These are phyloP conservation scores for Cyprinodon tularosa DNA, from an alignment of 2,113 vertebrate species.

Conservation along the genomic window DNA sequence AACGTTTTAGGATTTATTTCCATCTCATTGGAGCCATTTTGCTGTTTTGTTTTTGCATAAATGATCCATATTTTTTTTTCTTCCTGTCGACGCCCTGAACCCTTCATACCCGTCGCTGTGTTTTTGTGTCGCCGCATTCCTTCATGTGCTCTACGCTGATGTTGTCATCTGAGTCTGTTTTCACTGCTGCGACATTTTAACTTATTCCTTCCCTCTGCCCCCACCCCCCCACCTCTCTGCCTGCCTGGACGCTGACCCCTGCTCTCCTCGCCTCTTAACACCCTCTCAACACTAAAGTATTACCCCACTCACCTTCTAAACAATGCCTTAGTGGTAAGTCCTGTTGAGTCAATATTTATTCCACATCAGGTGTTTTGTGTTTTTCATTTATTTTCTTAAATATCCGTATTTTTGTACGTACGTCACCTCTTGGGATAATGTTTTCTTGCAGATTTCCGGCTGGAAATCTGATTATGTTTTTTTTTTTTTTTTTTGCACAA, in stretches of 20 bases:
- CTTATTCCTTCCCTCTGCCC: constrained; percentile 77
- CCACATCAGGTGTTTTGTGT: constrained; percentile 64
- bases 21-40: too few relatives aligned
- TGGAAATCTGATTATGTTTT: neutral
- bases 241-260: constrained; percentile 79
- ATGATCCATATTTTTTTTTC: neutral
- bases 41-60: neutral
- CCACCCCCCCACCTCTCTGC: constrained; percentile 62
- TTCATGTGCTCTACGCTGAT: constrained; percentile 57
- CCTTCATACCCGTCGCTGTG: neutral
- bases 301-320: constrained; percentile 82
- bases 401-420: constrained; percentile 18
- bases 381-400: constrained; percentile 8
- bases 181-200: constrained; percentile 74
- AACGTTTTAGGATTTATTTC: too few relatives aligned
- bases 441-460: constrained; percentile 29
- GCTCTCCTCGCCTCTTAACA: constrained; percentile 77
- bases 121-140: constrained; percentile 29
- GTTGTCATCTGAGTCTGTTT: constrained; percentile 68
- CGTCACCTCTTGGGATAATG: constrained; percentile 16
- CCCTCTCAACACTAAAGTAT: constrained; percentile 80
- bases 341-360: constrained; percentile 72
- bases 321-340: constrained; percentile 83
- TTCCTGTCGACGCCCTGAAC: neutral
- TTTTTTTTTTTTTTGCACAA: too few relatives aligned